A percentile compares a stretch with the other conserved stretches of the same genome.
Evolutionary conservation across 2,888 invertebrate species (phyloP).

Genomic region (Lepidocyrtoides sp.): DNA sequence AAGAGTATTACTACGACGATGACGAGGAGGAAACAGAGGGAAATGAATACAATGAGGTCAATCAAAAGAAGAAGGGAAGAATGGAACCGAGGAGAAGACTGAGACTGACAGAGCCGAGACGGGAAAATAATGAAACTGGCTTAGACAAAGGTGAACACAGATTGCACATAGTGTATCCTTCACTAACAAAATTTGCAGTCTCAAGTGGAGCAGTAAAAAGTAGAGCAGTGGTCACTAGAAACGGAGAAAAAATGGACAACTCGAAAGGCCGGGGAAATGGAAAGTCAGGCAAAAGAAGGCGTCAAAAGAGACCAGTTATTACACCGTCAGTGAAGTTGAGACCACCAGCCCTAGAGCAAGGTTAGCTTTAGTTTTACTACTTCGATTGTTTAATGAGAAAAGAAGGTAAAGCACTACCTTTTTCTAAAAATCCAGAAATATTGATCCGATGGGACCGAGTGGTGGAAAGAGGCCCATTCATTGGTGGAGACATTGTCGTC

Average conservation of each 20-base stretch:
- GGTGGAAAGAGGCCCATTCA: conserved; percentile 78
- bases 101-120: neutral
- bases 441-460: conserved; percentile 67
- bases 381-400: neutral
- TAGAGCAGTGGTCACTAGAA: neutral
- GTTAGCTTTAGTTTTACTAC: neutral
- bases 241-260: neutral
- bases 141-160: neutral
- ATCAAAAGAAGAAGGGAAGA: neutral
- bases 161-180: conserved; percentile 44
- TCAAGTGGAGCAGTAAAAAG: neutral
- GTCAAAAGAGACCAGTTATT: neutral
- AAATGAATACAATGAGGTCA: neutral
- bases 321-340: neutral
- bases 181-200: conserved; percentile 37
- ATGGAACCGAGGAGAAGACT: neutral
- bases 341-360: conserved; percentile 42
- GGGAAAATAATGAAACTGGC: neutral
- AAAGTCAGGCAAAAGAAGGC: conserved; percentile 1
- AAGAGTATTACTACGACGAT: conserved; percentile 30
- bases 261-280: neutral
- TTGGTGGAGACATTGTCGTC: conserved; percentile 81
- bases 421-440: conserved; percentile 38
- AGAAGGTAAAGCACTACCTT: neutral
- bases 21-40: too few relatives aligned